Conservation (phyloP, 2,797 vertebrate genomes). For the Poecilia wingei region DNA sequence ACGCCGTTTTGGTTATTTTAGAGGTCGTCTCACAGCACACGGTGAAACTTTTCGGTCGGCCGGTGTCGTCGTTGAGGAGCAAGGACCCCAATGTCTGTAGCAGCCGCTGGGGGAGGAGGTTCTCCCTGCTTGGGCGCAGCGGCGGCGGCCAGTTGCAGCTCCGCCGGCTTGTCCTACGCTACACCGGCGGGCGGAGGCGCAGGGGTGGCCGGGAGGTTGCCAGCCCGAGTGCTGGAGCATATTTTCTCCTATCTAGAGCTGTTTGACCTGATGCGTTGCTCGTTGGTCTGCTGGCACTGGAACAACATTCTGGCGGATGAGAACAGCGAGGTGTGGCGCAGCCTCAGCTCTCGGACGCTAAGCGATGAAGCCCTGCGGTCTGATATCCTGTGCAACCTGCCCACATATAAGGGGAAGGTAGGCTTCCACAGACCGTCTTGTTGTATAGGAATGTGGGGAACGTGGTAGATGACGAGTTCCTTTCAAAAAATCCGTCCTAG, state of each 20-base stretch:
- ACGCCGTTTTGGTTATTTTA: constrained; percentile 25
- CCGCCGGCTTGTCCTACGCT: constrained; percentile 71
- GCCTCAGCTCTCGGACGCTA: constrained; percentile 86
- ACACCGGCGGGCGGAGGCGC: constrained; percentile 62
- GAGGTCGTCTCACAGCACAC: constrained; percentile 26
- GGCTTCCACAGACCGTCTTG: not conserved
- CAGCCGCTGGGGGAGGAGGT: constrained; percentile 79
- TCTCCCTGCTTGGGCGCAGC: constrained; percentile 79
- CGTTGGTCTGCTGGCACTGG: constrained; percentile 95
- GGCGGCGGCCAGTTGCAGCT: constrained; percentile 73
- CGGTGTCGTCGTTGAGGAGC: constrained; percentile 46
- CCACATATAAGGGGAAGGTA: constrained; percentile 92
- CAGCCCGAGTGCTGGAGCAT: constrained; percentile 91
- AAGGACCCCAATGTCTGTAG: constrained; percentile 75
- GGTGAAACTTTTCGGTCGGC: constrained; percentile 37
- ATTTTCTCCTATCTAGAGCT: constrained; percentile 94
- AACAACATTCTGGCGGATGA: constrained; percentile 91
- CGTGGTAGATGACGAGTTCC: not conserved
- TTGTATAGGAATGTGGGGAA: not conserved
- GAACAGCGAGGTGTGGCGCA: constrained; percentile 99
- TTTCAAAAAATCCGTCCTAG: not conserved
- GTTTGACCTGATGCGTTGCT: constrained; percentile 88
- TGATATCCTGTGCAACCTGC: constrained; percentile 96
- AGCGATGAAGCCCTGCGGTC: constrained; percentile 93
- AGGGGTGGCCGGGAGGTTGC: constrained; percentile 85